These are phyloP conservation scores for Dusona sp. DNA, from an alignment of 2,888 invertebrate genomes.

Conservation along the genomic window DNA sequence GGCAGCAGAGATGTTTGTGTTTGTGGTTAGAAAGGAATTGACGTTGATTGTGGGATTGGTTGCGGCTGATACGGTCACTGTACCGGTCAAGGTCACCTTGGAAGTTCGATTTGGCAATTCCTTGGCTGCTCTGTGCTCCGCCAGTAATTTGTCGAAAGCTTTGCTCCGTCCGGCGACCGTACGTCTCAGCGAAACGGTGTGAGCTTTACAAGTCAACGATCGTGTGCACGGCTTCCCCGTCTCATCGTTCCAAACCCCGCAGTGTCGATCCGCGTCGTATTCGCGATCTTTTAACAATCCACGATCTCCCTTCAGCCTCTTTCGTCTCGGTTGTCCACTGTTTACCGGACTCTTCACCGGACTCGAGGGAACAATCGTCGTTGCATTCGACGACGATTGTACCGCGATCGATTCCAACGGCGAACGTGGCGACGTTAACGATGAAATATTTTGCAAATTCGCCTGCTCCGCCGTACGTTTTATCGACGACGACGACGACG, in stretches of 20 bases:
- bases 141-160: slow-evolving; percentile 90
- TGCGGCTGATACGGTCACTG: slow-evolving; percentile 74
- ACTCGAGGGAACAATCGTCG: slow-evolving; percentile 72
- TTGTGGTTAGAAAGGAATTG: slow-evolving; percentile 80
- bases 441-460: slow-evolving; percentile 74
- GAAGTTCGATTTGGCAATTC: slow-evolving; percentile 84
- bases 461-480: slow-evolving; percentile 78
- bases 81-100: slow-evolving; percentile 73
- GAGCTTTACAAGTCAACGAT: slow-evolving; percentile 90
- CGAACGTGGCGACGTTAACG: slow-evolving; percentile 80
- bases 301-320: slow-evolving; percentile 82
- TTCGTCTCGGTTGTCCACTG: slow-evolving; percentile 79
- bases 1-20: slow-evolving; percentile 86
- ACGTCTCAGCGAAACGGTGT: slow-evolving; percentile 89
- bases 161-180: slow-evolving; percentile 90
- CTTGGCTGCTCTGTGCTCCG: slow-evolving; percentile 90
- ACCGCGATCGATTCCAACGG: slow-evolving; percentile 79
- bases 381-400: slow-evolving; percentile 71
- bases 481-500: slow-evolving; percentile 73
- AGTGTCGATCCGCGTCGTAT: slow-evolving; percentile 93
- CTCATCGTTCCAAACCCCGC: slow-evolving; percentile 91
- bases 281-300: slow-evolving; percentile 86
- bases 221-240: slow-evolving; percentile 91
- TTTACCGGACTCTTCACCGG: slow-evolving; percentile 81
- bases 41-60: slow-evolving; percentile 67